Evolutionary conservation across 2,797 vertebrate species (phyloP), one percentile per base, ranked within the genome.

Genomic region (Epinephelus coioides): DNA sequence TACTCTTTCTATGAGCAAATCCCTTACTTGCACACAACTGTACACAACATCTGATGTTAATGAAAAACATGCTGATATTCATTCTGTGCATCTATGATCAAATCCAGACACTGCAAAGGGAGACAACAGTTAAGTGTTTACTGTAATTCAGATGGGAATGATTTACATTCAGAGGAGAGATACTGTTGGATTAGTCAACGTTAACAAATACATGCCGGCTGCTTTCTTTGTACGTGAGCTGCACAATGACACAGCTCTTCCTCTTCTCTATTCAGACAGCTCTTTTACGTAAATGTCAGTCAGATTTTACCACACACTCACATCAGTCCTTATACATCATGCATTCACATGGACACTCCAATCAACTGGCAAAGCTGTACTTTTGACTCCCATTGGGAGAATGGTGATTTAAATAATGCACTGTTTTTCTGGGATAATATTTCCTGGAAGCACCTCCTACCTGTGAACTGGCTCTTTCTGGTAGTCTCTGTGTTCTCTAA

Each of bases 81-180:
- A 10, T 50, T 56, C 21, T 46, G 15, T 44, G 14, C 50, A 63
- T 78, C 25, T 49, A 2, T 74, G 30, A 60, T 59, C 49, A 25
- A n/a, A 40, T 56, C 23, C 25, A 72, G 38, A 40, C 1, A 0
- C n/a, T 30, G 57, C 34, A 38, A 34, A 34, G 34, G 34, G 44
- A 61, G 44, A 27, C 1, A 56, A 19, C 15, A 11, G 11, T 34
- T 53, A 44, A 9, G 9, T 55, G 62, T 61, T 62, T 18, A 30
- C 18, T 30, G 34, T 34, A 38, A 56, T 40, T 46, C n/a, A 55
- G 27, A 21, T 0, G 1, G 30, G 38, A 56, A 50, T 69, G 4
- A 62, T 69, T 72, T 56, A 17, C 50, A 72, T 82, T 81, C 54
- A 73, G 38, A 63, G 61, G 21, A 70, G 69, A 73, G 50, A 61